phyloP scores from a whole-genome alignment of 1,140 invertebrate species.

The Neotoxoptera formosana region DNA sequence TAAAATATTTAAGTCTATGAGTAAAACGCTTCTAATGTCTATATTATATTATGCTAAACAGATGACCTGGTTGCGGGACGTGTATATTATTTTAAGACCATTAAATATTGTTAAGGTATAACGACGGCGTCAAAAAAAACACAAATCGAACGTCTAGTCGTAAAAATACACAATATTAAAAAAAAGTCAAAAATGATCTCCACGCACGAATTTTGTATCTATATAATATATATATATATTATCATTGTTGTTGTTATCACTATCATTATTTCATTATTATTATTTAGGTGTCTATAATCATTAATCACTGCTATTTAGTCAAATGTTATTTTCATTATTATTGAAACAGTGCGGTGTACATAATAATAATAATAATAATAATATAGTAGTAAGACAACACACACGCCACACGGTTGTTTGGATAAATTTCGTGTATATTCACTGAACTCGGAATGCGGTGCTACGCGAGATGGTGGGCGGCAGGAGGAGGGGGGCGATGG shows the following conservation, averaged over 20 bases:
- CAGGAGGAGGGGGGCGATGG: neutral
- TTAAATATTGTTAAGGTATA: neutral
- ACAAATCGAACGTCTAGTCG: neutral
- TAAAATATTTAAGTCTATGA: neutral
- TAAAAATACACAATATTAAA: too few relatives aligned
- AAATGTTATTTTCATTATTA: neutral
- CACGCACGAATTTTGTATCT: neutral
- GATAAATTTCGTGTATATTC: conserved; percentile 36
- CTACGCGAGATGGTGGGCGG: neutral
- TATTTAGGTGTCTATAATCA: neutral
- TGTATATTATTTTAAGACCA: neutral
- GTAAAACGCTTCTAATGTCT: neutral
- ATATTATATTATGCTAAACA: neutral
- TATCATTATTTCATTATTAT: neutral
- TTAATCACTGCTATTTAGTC: neutral
- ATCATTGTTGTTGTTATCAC: neutral
- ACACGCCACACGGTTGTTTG: neutral
- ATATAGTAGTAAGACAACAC: neutral
- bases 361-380: neutral
- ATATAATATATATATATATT: too few relatives aligned
- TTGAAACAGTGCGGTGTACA: neutral
- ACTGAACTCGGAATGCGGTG: conserved; percentile 25
- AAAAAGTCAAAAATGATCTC: neutral
- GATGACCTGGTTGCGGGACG: neutral
- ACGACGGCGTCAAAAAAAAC: neutral